These are phyloP conservation scores for Galerucella pusilla DNA, from an alignment of 2,888 invertebrate genomes.

Conservation along the genomic window DNA sequence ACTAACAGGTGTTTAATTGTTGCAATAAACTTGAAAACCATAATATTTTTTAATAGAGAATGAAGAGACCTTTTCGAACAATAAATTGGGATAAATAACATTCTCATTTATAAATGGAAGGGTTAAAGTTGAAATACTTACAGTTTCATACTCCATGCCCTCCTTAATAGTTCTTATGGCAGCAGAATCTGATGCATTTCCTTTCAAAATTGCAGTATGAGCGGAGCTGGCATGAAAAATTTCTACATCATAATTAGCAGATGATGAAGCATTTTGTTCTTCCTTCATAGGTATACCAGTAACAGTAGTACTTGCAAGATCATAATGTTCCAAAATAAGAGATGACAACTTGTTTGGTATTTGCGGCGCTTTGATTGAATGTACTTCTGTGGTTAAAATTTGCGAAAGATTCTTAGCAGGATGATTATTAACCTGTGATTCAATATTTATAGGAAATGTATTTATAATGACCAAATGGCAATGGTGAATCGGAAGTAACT, in stretches of 20 bases:
- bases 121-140: slow-evolving; percentile 48
- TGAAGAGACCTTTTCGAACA: too few species aligned
- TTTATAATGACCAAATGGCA: slow-evolving; percentile 93
- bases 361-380: slow-evolving; percentile 80
- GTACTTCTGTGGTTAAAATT: slow-evolving; percentile 81
- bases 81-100: not conserved
- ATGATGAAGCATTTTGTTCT: slow-evolving; percentile 97
- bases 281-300: slow-evolving; percentile 98
- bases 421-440: slow-evolving; percentile 81
- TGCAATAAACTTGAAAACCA: too few species aligned
- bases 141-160: slow-evolving; percentile 82
- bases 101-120: not conserved
- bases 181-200: slow-evolving; percentile 72
- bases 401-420: slow-evolving; percentile 77
- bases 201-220: slow-evolving; percentile 82
- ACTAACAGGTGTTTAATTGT: too few species aligned
- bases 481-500: slow-evolving; percentile 82
- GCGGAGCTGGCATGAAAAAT: slow-evolving; percentile 90
- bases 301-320: slow-evolving; percentile 94
- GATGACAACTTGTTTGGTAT: slow-evolving; percentile 81
- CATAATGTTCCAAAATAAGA: slow-evolving; percentile 86
- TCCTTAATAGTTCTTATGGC: slow-evolving; percentile 76
- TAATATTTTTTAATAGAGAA: too few species aligned
- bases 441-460: slow-evolving; percentile 84
- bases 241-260: slow-evolving; percentile 99